Evolutionary conservation across 2,797 vertebrate species (phyloP), one percentile per base, ranked within the genome.

Genomic region (Micropoecilia bifurca): DNA sequence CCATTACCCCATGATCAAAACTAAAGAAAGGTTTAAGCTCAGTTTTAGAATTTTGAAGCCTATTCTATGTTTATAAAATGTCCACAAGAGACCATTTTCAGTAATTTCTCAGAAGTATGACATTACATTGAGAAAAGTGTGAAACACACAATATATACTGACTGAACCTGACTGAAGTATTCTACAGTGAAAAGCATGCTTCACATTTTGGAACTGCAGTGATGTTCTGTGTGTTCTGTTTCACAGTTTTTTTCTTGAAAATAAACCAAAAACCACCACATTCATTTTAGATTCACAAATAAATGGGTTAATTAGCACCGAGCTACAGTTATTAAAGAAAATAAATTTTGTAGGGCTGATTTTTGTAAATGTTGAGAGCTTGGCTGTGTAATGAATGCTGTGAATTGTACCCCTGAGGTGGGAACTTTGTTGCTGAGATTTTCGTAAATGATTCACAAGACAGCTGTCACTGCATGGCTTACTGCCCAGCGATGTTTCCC

Each of bases 391-490:
- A 55, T 41, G 22, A 45, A 74, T 53, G 48, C 43, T 71, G 74
- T 55, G 80, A 85, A 85, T 91, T 74, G 68, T 86, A 85, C 76
- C 71, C 86, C 77, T 85, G 80, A 92, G 88, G 85, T 87, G 82
- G 71, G 63, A 91, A 80, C 78, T 89, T 80, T 84, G 71, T 53
- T 81, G 79, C 82, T 69, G 74, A 87, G 81, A 91, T 81, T 79
- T 89, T 88, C 84, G 89, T 84, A 87, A 85, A 90, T 89, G 85
- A 94, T 83, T 93, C 85, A 86, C 79, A 80, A 39, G 89, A 89
- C 89, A 92, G 90, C 92, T 95, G 92, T 92, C 91, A 83, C 86
- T 87, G 82, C 85, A 82, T 92, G 90, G 91, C 88, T 88, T 86
- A 83, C 83, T 92, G 91, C 90, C 90, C 87, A 87, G 50, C 81